Evolutionary conservation across 1,140 invertebrate species (phyloP), one percentile per base, ranked within the genome.

Genomic region (Venustaconcha ellipsiformis): DNA sequence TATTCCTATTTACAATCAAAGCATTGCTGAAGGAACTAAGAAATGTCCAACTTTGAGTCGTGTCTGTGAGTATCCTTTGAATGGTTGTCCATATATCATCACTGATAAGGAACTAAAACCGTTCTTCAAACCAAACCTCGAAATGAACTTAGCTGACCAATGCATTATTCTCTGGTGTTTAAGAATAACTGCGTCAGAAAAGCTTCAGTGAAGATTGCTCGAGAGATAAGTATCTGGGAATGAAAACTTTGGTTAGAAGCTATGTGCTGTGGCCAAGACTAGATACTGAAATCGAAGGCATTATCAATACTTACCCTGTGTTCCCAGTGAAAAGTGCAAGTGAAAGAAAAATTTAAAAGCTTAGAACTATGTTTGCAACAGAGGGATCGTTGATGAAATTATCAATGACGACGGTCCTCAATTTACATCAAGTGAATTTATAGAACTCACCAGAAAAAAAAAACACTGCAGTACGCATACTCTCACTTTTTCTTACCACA

Each of bases 221-320:
- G 67, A 88, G 92, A 81, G 66, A 70, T 20, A 88, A 87, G 8
- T 92, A 93, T 81, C 87, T 88, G 5, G 91, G 92, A 14, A 89
- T 92, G 91, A 93, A 93, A 82, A 78, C 83, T 6, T 60, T 91
- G 18, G 84, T 92, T 12, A 70, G 91, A 20, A 82, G 81, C 14
- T 91, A 92, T 79, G 87, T 92, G 13, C 92, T 89, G 90, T 93
- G 90, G 91, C 88, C 87, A 14, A 82, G 81, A 4, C 88, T 92
- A 0, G 89, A 93, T 75, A 60, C 76, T 37, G 88, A 90, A 18
- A 90, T 92, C 58, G 84, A 88, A 72, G 58, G 81, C 30, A 76
- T 83, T 56, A 86, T 90, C 3, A 88, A 88, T 78, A 30, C 57
- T 0, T 92, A 92, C 78, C 79, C 82, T 48, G 81, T 91, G 11